Evolutionary conservation across 2,797 vertebrate species (phyloP), one percentile per base, ranked within the genome.

Genomic region (Neopelma chrysocephalum): DNA sequence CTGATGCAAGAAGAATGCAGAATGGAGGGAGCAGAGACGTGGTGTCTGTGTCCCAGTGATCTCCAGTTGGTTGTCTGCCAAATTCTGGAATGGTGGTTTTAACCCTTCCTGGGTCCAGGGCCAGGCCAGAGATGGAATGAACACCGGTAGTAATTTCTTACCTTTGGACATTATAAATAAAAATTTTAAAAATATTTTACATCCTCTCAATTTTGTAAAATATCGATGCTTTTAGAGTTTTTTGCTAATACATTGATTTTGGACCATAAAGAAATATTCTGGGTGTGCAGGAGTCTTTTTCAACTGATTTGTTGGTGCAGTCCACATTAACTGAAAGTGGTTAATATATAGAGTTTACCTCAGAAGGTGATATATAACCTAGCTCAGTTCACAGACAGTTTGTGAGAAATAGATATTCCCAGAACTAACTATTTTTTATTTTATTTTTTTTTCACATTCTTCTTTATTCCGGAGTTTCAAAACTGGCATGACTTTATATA

Each of bases 211-310:
- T 6, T 47, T 81, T 70, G 45, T 51, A 54, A 93, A 86, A 31
- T 77, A 45, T 12, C 1, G 0, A 0, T 34, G 12, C 11, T 85
- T 70, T 88, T 26, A 62, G 18, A 2, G 0, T 9, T 56, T 72
- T 82, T 89, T 90, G 32, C 38, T 75, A 47, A 11, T 75, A 25
- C 4, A 23, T 84, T 79, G 45, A 38, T 93, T 91, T 75, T 80
- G 68, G 91, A 42, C 29, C 1, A 0, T 34, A 26, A 78, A 43
- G 45, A 64, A 68, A 43, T 50, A 50, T 68, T 64, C 16, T 71
- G 23, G 16, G 5, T 83, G 26, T 11, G 2, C 27, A 36, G 31
- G 10, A 36, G 2, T 48, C 73, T 58, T 47, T 15, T 65, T 43
- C 27, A 70, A 62, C 51, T 58, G 64, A 58, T 80, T 73, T 85